A percentile compares a stretch with the other conserved stretches of the same genome.
Conservation (phyloP, 2,113 vertebrate genomes). For the Neopipo cinnamomea region DNA sequence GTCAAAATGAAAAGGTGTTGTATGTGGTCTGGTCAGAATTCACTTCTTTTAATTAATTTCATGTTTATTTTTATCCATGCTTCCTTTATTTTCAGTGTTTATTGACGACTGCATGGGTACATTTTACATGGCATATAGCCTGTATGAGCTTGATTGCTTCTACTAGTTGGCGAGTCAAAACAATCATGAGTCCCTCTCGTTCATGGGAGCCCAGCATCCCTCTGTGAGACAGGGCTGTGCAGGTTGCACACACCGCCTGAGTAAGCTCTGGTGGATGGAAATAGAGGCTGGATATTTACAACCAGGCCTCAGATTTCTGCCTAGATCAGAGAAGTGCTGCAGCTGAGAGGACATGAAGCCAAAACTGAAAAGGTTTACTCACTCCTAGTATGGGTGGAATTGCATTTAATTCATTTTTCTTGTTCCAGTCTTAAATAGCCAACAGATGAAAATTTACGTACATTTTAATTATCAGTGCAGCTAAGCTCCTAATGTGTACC, state of each 20-base stretch:
- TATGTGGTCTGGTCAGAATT: background rate
- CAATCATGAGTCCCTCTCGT: background rate
- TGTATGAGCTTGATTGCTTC: accelerated
- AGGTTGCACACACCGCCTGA: background rate
- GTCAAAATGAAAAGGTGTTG: background rate
- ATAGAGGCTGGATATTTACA: background rate
- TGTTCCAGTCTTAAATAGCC: background rate
- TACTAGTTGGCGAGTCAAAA: background rate
- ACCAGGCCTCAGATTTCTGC: background rate
- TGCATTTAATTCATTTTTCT: background rate
- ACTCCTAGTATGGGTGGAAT: background rate
- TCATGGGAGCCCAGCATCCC: background rate
- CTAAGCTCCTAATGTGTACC: background rate
- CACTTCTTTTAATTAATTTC: background rate
- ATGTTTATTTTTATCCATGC: background rate
- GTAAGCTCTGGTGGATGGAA: background rate
- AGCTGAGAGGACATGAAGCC: background rate
- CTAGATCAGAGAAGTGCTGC: background rate
- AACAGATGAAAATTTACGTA: background rate
- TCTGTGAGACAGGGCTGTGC: accelerated
- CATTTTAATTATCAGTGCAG: background rate
- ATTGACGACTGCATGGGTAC: background rate
- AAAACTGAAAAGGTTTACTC: background rate
- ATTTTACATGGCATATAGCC: background rate
- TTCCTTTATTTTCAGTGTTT: background rate